Evolutionary conservation across 1,140 invertebrate genomes (phyloP).

Genomic region (Brachionus rotundiformis): DNA sequence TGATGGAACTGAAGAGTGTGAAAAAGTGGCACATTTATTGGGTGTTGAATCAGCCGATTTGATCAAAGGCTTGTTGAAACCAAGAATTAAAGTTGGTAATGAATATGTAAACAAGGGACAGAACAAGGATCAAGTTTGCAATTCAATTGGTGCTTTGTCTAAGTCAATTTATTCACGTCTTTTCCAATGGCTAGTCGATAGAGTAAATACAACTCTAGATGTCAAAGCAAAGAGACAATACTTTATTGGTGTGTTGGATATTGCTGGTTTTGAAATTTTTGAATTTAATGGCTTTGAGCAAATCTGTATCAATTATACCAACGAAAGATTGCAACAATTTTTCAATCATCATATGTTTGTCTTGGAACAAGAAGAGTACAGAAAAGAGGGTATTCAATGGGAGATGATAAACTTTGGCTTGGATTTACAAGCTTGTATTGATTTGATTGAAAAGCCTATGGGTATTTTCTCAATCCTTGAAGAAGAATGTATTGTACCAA

Average conservation of each 20-base stretch:
- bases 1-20: slow-evolving; percentile 93
- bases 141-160: slow-evolving; percentile 92
- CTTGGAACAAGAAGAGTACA: slow-evolving; percentile 98
- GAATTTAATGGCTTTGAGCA: slow-evolving; percentile 99
- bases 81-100: slow-evolving; percentile 72
- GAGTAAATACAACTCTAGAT: slow-evolving; percentile 96
- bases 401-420: slow-evolving; percentile 99
- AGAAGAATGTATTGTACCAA: slow-evolving; percentile 99
- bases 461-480: slow-evolving; percentile 99
- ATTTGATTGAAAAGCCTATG: slow-evolving; percentile 99
- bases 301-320: slow-evolving; percentile 99
- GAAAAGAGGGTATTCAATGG: slow-evolving; percentile 96
- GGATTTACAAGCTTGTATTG: slow-evolving; percentile 96
- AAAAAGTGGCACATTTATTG: slow-evolving; percentile 84
- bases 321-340: slow-evolving; percentile 99
- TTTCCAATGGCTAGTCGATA: slow-evolving; percentile 95
- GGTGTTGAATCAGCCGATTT: slow-evolving; percentile 68
- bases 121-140: slow-evolving; percentile 88
- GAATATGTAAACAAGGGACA: slow-evolving; percentile 97
- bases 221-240: slow-evolving; percentile 95
- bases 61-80: slow-evolving; percentile 68
- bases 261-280: slow-evolving; percentile 99
- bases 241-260: slow-evolving; percentile 99
- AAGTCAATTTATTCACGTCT: slow-evolving; percentile 95
- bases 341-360: slow-evolving; percentile 99